Percentiles rank a stretch among this genome's conserved stretches.
Conservation (phyloP, 2,113 vertebrate genomes). For the Donacobius atricapilla region DNA sequence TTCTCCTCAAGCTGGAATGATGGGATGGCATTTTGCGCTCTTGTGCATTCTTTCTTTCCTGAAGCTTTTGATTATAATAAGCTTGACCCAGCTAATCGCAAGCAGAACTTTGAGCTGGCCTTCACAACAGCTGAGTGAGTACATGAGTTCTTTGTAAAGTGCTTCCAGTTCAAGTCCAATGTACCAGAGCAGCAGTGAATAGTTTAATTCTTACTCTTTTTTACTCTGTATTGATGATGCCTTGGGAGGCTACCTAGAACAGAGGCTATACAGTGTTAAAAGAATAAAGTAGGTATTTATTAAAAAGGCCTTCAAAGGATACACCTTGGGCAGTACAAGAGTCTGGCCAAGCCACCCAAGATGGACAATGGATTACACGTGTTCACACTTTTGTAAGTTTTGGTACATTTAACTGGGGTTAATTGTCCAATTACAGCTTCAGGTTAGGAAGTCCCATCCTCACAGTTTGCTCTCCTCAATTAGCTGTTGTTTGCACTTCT, state of each 20-base stretch:
- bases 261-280: not conserved
- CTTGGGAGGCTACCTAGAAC: not conserved
- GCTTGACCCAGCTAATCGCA: constrained; percentile 80
- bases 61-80: constrained; percentile 88
- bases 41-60: constrained; percentile 95
- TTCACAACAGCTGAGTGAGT: constrained; percentile 93
- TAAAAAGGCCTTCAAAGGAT: not conserved
- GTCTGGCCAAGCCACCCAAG: not conserved
- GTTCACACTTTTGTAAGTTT: not conserved
- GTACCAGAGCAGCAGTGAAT: not conserved
- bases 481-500: not conserved
- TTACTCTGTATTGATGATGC: not conserved
- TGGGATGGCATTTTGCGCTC: constrained; percentile 94
- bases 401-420: not conserved
- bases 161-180: not conserved
- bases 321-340: not conserved
- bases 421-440: not conserved
- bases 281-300: not conserved
- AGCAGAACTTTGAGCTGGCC: constrained; percentile 88
- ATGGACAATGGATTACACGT: not conserved
- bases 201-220: not conserved
- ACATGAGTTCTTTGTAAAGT: not conserved
- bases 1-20: constrained; percentile 96
- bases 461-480: not conserved
- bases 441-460: no score